Base-by-base conservation (phyloP, 2,113 vertebrate species). In the Notothenia coriiceps region DNA sequence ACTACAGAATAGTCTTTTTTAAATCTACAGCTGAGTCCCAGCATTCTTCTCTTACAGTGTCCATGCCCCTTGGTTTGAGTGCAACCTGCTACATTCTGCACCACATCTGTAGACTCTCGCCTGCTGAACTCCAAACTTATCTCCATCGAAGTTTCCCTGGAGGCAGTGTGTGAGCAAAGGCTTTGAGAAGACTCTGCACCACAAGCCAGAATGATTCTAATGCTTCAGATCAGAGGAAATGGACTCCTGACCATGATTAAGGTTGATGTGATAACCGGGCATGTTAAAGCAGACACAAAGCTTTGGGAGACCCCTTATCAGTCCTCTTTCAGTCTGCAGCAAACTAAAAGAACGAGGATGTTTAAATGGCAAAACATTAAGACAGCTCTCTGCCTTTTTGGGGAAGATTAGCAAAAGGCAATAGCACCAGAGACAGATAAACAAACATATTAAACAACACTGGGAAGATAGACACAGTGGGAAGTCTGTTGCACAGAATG, bases 221-320 rank as follows among this genome's bases (percentile, higher is more conserved):
- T 85, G 84, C 82, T 84, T 72, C 74, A 82, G 84, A 91, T 92
- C 85, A 89, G 85, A 88, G 84, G 79, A 85, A 88, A 86, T 61
- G 43, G 72, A 81, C 82, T 79, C 72, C 84, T 86, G 87, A 88
- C 84, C 56, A 29, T 90, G 90, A 94, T 93, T 88, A 91, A 90
- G 69, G 87, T 74, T 76, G 87, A 88, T 87, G 79, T 44, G 79
- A 92, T 92, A 91, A 88, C 83, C 43, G 12, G 51, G 15, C 67
- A 66, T 55, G 74, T 81, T 84, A 67, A 80, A 88, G 74, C 33
- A 79, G 76, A 40, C 63, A 70, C 77, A 85, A 79, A 74, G 81
- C 79, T 77, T 78, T 47, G 69, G 68, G 70, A 83, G 71, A 66
- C 73, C 57, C 61, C 61, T 59, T 68, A 71, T 86, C 60, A 59